These are phyloP conservation scores for Uria lomvia DNA, from an alignment of 2,113 vertebrate species.

Conservation along the genomic window DNA sequence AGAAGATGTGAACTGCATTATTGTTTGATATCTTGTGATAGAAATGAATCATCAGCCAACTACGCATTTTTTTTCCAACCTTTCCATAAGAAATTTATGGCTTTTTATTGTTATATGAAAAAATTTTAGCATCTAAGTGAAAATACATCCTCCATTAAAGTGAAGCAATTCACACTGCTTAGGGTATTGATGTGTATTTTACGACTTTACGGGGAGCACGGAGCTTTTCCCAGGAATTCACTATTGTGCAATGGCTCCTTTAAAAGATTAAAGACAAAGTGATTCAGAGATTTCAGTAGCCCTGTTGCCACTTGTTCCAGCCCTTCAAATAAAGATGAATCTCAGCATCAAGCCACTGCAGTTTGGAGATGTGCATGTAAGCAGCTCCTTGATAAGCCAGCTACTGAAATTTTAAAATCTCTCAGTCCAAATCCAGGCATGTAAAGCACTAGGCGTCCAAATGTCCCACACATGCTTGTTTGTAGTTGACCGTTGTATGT, in stretches of 20 bases:
- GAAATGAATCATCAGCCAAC: neutral
- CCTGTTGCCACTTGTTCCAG: neutral
- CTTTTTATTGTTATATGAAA: neutral
- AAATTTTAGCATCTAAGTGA: slow-evolving; percentile 11
- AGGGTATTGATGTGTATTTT: neutral
- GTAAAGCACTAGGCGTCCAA: neutral
- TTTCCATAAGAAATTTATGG: neutral
- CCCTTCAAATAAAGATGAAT: neutral
- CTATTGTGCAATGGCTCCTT: slow-evolving; percentile 5
- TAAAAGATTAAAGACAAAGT: neutral
- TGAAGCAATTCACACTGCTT: neutral
- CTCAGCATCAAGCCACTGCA: neutral
- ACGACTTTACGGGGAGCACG: neutral
- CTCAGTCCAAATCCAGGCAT: neutral
- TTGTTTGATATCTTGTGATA: neutral
- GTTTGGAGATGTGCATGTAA: neutral
- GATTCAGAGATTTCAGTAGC: neutral
- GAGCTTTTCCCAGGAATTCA: neutral
- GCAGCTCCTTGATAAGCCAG: neutral
- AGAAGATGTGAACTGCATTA: neutral
- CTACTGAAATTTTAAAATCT: neutral
- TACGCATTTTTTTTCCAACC: neutral
- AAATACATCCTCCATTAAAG: slow-evolving; percentile 23
- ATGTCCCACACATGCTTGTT: neutral
- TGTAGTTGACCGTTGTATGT: neutral